A percentile compares a stretch with the other conserved stretches of the same genome.
Conservation (phyloP, 2,888 invertebrate species). For the Netelia inedita region DNA sequence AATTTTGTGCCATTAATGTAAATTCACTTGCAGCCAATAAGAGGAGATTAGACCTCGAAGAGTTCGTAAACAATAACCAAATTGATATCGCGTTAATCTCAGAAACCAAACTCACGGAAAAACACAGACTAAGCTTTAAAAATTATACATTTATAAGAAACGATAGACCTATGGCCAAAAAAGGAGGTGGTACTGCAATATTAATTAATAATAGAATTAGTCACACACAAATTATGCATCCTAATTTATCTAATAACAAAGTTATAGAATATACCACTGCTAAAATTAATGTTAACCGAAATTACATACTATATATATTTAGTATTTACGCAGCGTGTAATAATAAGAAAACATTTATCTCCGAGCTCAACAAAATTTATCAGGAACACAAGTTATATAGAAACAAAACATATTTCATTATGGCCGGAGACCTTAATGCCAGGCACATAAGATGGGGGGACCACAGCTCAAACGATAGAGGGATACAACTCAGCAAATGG, state of each 20-base stretch:
- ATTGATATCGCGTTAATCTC: conserved; percentile 30
- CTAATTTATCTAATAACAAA: neutral
- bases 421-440: conserved; percentile 68
- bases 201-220: conserved; percentile 42
- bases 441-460: conserved; percentile 52
- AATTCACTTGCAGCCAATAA: conserved; percentile 20
- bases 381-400: conserved; percentile 15
- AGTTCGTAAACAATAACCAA: conserved; percentile 10
- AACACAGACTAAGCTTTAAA: conserved; percentile 30
- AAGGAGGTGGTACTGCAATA: conserved; percentile 67
- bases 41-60: conserved; percentile 13
- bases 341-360: conserved; percentile 57
- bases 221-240: neutral
- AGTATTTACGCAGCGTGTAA: conserved; percentile 59
- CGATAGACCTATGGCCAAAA: conserved; percentile 19
- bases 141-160: conserved; percentile 17
- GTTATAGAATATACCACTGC: conserved; percentile 56
- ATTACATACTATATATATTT: conserved; percentile 43
- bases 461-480: conserved; percentile 21
- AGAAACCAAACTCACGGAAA: conserved; percentile 49
- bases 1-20: conserved; percentile 39
- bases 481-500: conserved; percentile 43
- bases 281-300: conserved; percentile 26
- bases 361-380: conserved; percentile 55
- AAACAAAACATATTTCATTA: conserved; percentile 48